Evolutionary conservation across 2,797 vertebrate species (phyloP).

Genomic region (Champsocephalus gunnari): DNA sequence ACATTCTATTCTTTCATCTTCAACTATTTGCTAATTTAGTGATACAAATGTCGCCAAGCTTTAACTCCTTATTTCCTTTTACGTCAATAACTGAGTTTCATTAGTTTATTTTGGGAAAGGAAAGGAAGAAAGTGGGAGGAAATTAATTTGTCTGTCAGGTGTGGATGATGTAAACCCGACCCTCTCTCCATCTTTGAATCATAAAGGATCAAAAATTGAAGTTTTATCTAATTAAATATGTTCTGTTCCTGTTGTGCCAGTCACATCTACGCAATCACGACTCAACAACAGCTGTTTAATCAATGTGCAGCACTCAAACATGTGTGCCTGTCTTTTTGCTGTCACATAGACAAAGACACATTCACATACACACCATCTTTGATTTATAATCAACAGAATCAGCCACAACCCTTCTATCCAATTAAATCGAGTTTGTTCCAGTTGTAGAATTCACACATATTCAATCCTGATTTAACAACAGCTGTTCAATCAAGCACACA

Average conservation of each 20-base stretch:
- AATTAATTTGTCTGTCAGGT: constrained; percentile 35
- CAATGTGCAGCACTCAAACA: constrained; percentile 40
- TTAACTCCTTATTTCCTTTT: not conserved
- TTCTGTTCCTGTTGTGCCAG: constrained; percentile 50
- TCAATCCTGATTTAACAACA: constrained; percentile 70
- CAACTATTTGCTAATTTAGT: not conserved
- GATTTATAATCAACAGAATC: constrained; percentile 77
- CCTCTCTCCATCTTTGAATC: constrained; percentile 26
- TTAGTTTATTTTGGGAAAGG: not conserved
- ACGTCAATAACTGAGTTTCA: no score
- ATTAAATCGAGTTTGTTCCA: constrained; percentile 80
- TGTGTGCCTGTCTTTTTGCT: constrained; percentile 14
- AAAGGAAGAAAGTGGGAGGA: not conserved
- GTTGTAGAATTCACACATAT: constrained; percentile 75
- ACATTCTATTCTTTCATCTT: not conserved
- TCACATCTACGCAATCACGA: constrained; percentile 57
- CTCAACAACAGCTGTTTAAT: constrained; percentile 73
- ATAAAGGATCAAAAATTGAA: constrained; percentile 47
- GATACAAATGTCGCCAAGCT: not conserved
- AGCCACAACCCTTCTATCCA: constrained; percentile 69
- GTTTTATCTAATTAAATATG: constrained; percentile 73
- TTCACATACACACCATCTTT: constrained; percentile 49
- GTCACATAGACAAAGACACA: constrained; percentile 22
- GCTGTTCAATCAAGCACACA: constrained; percentile 72
- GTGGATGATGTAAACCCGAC: constrained; percentile 15